A percentile compares a stretch with the other conserved stretches of the same genome.
phyloP scores from a whole-genome alignment of 2,113 vertebrate genomes.

The Neopipo cinnamomea region DNA sequence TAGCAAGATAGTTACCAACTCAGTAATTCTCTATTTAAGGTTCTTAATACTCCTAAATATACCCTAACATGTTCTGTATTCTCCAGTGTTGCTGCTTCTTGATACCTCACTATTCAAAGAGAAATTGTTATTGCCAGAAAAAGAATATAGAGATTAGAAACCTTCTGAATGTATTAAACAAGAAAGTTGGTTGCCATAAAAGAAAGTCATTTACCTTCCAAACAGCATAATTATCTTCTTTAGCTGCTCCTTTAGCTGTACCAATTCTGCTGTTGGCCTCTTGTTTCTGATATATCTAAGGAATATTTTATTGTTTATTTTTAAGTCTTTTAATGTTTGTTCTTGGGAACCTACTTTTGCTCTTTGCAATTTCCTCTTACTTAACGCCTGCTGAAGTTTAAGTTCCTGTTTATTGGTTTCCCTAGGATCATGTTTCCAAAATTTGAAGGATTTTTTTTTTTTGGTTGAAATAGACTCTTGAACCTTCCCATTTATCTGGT shows the following conservation, averaged over 20 bases:
- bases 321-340: conserved; percentile 48
- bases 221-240: background rate
- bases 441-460: conserved; percentile 57
- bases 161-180: background rate
- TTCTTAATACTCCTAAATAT: background rate
- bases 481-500: conserved; percentile 48
- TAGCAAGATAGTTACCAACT: background rate
- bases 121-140: background rate
- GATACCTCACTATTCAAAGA: background rate
- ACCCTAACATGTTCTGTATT: background rate
- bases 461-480: conserved; percentile 46
- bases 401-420: conserved; percentile 67
- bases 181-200: background rate
- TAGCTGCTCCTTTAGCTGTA: background rate
- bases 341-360: conserved; percentile 46
- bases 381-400: conserved; percentile 55
- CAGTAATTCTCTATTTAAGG: background rate
- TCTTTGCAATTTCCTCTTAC: conserved; percentile 66
- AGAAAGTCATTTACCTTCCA: background rate
- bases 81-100: background rate
- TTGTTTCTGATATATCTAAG: conserved; percentile 18
- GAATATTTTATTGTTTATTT: conserved; percentile 62
- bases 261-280: background rate
- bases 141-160: background rate
- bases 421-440: conserved; percentile 60